Evolutionary conservation across 2,113 vertebrate species (phyloP).

Genomic region (Neoarius graeffei): DNA sequence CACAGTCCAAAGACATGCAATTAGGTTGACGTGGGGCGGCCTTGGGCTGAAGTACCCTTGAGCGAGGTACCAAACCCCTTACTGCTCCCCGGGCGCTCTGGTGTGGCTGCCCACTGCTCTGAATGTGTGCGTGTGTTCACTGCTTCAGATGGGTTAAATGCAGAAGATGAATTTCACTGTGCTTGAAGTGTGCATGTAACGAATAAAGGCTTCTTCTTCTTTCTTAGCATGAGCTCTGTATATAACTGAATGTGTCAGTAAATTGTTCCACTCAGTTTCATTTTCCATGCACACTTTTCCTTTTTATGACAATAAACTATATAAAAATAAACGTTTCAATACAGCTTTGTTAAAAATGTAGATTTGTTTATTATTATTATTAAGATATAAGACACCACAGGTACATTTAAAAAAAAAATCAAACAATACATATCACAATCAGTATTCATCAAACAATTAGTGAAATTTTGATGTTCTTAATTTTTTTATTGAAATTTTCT

Average conservation of each 20-base stretch:
- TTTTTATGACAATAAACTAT: neutral
- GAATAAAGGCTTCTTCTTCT: no score
- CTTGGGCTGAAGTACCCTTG: no score
- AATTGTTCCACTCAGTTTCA: neutral
- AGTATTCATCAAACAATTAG: neutral
- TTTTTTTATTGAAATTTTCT: neutral
- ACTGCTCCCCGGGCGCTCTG: no score
- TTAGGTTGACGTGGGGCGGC: no score
- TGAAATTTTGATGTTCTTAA: neutral
- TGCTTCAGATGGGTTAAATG: no score
- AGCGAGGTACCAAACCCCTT: no score
- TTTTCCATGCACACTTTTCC: no score
- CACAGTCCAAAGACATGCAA: no score
- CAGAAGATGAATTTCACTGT: no score
- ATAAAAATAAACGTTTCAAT: neutral
- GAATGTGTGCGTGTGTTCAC: no score
- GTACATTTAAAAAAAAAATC: neutral
- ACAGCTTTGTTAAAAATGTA: neutral
- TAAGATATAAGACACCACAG: neutral
- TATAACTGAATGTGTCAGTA: neutral
- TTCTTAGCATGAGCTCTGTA: neutral
- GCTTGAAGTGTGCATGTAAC: no score
- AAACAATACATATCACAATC: neutral
- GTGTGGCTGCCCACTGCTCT: no score
- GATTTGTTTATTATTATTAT: neutral